Percentiles rank a stretch among this genome's conserved stretches.
Conservation (phyloP, 2,797 vertebrate species). For the Acrossocheilus wenchowensis region DNA sequence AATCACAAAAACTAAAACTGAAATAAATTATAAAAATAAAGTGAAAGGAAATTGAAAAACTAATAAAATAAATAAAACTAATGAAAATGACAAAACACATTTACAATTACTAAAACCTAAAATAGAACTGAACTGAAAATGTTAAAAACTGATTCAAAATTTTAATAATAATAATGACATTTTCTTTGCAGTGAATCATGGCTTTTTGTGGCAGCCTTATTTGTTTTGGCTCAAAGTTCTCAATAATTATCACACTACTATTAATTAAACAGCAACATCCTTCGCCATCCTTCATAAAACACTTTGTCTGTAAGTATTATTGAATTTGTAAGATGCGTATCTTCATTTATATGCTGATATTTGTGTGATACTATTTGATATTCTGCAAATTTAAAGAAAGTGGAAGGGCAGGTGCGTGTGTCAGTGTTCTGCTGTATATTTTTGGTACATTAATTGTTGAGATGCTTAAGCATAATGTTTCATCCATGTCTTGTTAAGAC, state of each 20-base stretch:
- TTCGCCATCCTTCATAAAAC: not conserved
- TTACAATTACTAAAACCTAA: not conserved
- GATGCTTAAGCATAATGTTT: not conserved
- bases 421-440: not conserved
- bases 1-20: not conserved
- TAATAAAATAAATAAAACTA: not conserved
- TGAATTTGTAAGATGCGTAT: not conserved
- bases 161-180: not conserved
- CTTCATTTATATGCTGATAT: not conserved
- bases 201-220: not conserved
- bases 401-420: not conserved
- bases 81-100: not conserved
- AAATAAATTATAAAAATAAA: not conserved
- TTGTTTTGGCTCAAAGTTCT: slow-evolving; percentile 13
- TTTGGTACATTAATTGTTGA: not conserved
- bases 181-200: not conserved
- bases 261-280: not conserved
- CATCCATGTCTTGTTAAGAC: not conserved
- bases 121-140: not conserved
- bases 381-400: not conserved
- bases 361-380: not conserved
- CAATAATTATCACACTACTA: not conserved
- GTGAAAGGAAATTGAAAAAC: not conserved
- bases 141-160: not conserved
- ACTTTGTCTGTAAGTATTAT: not conserved